phyloP scores from a whole-genome alignment of 2,888 invertebrate species.

The Mycalesis mineus region DNA sequence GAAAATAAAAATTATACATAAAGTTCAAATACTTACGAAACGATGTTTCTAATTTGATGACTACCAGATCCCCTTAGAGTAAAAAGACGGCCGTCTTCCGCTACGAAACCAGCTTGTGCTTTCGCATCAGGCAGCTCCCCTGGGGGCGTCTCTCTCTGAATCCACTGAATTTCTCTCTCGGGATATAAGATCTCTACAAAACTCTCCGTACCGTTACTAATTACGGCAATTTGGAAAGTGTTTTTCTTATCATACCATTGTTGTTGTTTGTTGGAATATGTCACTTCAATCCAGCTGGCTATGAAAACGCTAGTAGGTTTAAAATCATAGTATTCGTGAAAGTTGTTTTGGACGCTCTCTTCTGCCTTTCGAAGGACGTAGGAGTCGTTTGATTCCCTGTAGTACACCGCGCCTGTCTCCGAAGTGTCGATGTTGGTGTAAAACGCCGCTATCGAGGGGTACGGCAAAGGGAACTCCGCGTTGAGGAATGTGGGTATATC shows the following conservation, averaged over 20 bases:
- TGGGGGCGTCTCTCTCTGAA: constrained; percentile 87
- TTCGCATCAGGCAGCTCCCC: constrained; percentile 90
- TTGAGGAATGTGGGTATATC: constrained; percentile 92
- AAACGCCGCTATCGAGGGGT: constrained; percentile 92
- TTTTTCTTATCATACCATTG: constrained; percentile 86
- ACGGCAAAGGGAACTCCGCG: constrained; percentile 91
- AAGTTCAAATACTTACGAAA: constrained; percentile 77
- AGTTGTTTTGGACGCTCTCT: constrained; percentile 84
- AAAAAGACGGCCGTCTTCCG: constrained; percentile 87
- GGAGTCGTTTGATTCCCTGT: constrained; percentile 81
- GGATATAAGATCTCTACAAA: constrained; percentile 94
- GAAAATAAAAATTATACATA: too few species aligned
- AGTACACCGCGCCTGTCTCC: constrained; percentile 84
- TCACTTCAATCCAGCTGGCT: constrained; percentile 94
- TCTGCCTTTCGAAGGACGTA: constrained; percentile 82
- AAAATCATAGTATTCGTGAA: constrained; percentile 84
- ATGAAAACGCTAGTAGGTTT: constrained; percentile 88
- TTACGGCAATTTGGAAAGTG: constrained; percentile 86
- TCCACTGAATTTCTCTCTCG: constrained; percentile 93
- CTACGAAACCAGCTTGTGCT: constrained; percentile 94
- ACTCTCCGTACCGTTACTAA: constrained; percentile 86
- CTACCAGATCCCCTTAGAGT: constrained; percentile 92
- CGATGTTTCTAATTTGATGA: constrained; percentile 88
- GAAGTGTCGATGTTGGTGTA: constrained; percentile 94
- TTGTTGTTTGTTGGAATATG: constrained; percentile 79